These are phyloP conservation scores for Helobdella robusta DNA, from an alignment of 2,888 invertebrate genomes.

Conservation along the genomic window DNA sequence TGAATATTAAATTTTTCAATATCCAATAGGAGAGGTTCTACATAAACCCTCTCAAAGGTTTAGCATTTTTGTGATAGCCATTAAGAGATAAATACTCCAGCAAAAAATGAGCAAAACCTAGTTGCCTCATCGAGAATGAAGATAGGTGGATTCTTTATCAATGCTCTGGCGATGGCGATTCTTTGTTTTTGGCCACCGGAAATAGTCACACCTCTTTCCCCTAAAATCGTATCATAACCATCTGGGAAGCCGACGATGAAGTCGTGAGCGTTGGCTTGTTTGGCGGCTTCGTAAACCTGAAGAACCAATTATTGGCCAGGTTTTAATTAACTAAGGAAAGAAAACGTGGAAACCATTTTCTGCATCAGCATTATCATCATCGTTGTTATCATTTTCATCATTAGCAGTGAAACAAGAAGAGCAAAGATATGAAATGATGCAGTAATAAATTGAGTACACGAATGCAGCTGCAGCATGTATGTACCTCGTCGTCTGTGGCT, in stretches of 20 bases:
- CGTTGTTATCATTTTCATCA: neutral
- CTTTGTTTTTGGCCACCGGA: conserved; percentile 91
- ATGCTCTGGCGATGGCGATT: conserved; percentile 84
- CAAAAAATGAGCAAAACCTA: no score
- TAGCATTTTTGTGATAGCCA: no score
- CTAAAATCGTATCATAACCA: conserved; percentile 69
- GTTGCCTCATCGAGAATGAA: conserved; percentile 79
- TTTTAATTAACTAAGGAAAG: neutral
- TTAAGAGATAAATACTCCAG: no score
- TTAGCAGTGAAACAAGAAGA: no score
- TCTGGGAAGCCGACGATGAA: conserved; percentile 73
- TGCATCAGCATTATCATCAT: neutral
- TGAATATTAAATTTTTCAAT: no score
- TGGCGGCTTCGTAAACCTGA: conserved; percentile 68
- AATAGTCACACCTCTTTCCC: conserved; percentile 80
- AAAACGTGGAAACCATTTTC: neutral
- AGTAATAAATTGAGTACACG: neutral
- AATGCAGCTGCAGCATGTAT: neutral
- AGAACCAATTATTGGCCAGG: conserved; percentile 6
- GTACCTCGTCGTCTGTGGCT: conserved; percentile 54
- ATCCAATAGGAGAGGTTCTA: no score
- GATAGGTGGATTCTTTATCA: conserved; percentile 76
- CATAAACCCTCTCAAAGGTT: no score
- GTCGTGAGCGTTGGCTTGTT: conserved; percentile 79
- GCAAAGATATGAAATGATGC: neutral